phyloP scores from a whole-genome alignment of 2,888 invertebrate species.

The Andrena dorsata region DNA sequence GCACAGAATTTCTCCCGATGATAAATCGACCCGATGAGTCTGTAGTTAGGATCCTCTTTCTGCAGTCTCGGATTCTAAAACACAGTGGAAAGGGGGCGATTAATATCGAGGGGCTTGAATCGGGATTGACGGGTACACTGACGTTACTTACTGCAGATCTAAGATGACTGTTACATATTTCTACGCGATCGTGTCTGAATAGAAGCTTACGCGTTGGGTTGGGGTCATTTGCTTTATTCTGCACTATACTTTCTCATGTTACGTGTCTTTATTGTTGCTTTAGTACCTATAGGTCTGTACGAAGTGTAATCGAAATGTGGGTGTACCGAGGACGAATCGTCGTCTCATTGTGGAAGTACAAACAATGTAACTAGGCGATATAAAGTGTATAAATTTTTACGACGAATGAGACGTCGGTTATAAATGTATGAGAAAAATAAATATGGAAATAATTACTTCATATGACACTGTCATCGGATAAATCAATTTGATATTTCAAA shows the following conservation, averaged over 20 bases:
- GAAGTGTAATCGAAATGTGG: not conserved
- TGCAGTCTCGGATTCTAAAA: constrained; percentile 70
- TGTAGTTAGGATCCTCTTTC: constrained; percentile 45
- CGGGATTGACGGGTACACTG: constrained; percentile 33
- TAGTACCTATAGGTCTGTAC: not conserved
- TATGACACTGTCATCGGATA: not conserved
- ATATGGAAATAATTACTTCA: constrained; percentile 10
- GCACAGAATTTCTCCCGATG: constrained; percentile 57
- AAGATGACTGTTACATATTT: constrained; percentile 58
- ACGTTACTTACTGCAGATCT: constrained; percentile 72
- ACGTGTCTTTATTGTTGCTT: constrained; percentile 25
- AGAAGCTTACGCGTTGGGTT: constrained; percentile 28
- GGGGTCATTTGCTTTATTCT: constrained; percentile 11
- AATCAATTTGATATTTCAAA: not conserved
- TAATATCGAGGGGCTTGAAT: constrained; percentile 20
- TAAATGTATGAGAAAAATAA: constrained; percentile 5
- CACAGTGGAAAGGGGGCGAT: constrained; percentile 62
- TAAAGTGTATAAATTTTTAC: not conserved
- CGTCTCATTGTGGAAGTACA: not conserved
- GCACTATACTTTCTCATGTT: constrained; percentile 6
- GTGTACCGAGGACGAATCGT: not conserved
- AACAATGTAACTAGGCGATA: not conserved
- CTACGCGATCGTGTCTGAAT: constrained; percentile 38
- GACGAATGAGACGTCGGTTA: not conserved
- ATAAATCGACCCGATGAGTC: constrained; percentile 60